Conservation (phyloP, 2,113 vertebrate species). For the Leptobrachium ailaonicum region DNA sequence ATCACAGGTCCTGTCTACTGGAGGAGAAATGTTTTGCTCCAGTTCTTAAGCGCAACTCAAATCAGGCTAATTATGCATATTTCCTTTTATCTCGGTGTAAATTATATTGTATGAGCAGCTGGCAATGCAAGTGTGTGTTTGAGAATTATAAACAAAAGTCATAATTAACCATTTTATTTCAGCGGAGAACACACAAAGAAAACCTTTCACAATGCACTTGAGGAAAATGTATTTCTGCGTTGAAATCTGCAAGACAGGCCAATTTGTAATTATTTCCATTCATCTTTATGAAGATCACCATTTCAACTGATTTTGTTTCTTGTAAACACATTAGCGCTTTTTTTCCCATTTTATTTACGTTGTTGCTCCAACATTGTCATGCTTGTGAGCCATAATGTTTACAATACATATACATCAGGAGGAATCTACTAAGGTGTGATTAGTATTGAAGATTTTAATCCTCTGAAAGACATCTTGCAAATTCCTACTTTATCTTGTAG, state of each 20-base stretch:
- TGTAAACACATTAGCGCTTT: background rate
- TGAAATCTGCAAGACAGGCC: background rate
- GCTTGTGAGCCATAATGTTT: background rate
- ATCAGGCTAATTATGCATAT: slow-evolving; percentile 46
- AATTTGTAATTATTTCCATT: background rate
- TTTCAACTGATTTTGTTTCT: slow-evolving; percentile 6
- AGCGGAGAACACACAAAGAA: slow-evolving; percentile 6
- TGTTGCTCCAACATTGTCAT: background rate
- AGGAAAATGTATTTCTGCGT: slow-evolving; percentile 16
- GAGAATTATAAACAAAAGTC: slow-evolving; percentile 46
- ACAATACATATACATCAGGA: background rate
- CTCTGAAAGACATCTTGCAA: too few relatives aligned
- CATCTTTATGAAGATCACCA: slow-evolving; percentile 1
- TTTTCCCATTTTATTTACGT: background rate
- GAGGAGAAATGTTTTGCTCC: slow-evolving; percentile 46
- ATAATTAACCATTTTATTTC: slow-evolving; percentile 48
- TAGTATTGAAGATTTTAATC: background rate
- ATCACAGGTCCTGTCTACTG: slow-evolving; percentile 38
- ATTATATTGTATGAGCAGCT: slow-evolving; percentile 49
- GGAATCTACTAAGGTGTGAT: background rate
- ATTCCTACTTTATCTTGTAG: too few relatives aligned
- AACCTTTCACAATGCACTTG: slow-evolving; percentile 7
- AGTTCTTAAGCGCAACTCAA: slow-evolving; percentile 42
- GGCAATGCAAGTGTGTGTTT: slow-evolving; percentile 31
- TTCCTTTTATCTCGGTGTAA: slow-evolving; percentile 47